Percentiles rank a stretch among this genome's conserved stretches.
These are phyloP conservation scores for Rousettus leschenaultii DNA, from an alignment of 2,113 vertebrate genomes.

Conservation along the genomic window DNA sequence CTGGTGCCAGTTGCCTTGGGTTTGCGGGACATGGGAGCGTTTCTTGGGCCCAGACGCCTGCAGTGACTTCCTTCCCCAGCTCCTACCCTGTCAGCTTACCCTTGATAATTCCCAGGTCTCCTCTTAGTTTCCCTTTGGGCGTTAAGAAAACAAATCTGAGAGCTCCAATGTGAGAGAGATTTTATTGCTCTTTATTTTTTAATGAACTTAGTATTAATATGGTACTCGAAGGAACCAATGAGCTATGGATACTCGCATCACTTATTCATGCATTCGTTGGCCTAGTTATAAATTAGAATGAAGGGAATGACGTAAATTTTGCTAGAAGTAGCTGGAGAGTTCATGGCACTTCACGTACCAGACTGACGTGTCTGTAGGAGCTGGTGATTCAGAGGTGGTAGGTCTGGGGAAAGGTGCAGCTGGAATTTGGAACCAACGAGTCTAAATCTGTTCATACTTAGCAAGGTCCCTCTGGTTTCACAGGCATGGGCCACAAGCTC, in stretches of 20 bases:
- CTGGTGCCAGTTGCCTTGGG: neutral
- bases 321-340: neutral
- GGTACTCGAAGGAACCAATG: conserved; percentile 73
- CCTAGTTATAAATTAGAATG: conserved; percentile 40
- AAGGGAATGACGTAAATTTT: conserved; percentile 49
- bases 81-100: neutral
- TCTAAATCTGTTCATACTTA: neutral
- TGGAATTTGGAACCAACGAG: neutral
- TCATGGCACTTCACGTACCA: neutral
- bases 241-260: conserved; percentile 59
- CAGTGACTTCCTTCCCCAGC: neutral
- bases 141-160: conserved; percentile 27
- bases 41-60: neutral
- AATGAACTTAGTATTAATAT: conserved; percentile 74
- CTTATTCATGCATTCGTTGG: conserved; percentile 68
- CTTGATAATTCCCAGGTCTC: neutral
- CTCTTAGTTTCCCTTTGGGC: neutral
- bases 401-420: neutral
- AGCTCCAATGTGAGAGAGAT: conserved; percentile 40
- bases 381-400: conserved; percentile 17
- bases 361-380: neutral
- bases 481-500: neutral
- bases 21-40: neutral
- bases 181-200: conserved; percentile 75
- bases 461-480: neutral